Evolutionary conservation across 1,140 invertebrate genomes (phyloP), one percentile per base, ranked within the genome.

Genomic region (Conus ventricosus): DNA sequence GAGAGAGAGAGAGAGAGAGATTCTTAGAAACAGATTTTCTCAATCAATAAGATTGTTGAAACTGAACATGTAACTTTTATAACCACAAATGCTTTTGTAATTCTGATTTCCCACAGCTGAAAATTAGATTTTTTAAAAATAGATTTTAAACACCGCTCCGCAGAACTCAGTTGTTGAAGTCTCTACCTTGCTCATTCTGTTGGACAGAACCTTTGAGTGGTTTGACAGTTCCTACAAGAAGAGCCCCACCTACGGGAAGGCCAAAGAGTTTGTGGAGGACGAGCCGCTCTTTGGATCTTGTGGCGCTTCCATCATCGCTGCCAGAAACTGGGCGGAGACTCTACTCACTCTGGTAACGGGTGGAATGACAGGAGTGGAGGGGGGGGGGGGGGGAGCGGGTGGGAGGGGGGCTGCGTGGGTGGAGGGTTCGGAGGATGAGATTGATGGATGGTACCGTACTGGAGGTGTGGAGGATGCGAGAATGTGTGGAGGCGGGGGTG

Each of bases 211-310:
- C 0, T 27, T 54, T 7, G 57, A 81, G 4, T 76, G 82, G 67
- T 84, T 84, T 39, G 39, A 84, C n/a, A 27, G 13, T 1, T 75
- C 81, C 23, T 83, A 78, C 63, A 55, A 75, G n/a, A 78, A 51
- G 63, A 85, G 67, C 54, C 8, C 51, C 13, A 54, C 83, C 11
- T 83, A 63, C 15, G 84, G 67, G 4, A 81, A 63, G 75, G 53
- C n/a, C 54, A 85, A 51, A 4, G 67, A 76, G 23, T 85, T 89
- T 63, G 67, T 82, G 78, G 76, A 83, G 54, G 88, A 83, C 20
- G 83, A 83, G 27, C 25, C 81, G 1, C 67, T 84, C 0, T 88
- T 63, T 57, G 57, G 60, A 11, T 53, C 60, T 5, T 84, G 63
- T 51, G 60, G n/a, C 78, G 25, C 17, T 27, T 54, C 53, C 78